Evolutionary conservation across 2,113 vertebrate species (phyloP).

Genomic region (Caranx melampygus): DNA sequence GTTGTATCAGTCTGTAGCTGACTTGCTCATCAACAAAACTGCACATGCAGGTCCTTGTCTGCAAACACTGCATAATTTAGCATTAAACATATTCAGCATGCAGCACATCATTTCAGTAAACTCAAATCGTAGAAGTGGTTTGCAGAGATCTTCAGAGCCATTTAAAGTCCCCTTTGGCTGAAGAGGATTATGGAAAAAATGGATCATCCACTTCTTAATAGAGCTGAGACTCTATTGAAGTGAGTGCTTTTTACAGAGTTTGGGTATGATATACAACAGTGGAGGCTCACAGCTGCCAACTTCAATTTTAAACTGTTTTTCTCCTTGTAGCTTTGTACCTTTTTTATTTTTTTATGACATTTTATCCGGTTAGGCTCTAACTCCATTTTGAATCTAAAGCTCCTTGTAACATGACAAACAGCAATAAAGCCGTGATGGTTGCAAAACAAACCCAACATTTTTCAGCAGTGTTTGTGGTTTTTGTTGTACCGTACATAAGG

Average conservation of each 20-base stretch:
- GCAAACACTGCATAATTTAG: slow-evolving; percentile 1
- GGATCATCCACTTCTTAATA: slow-evolving; percentile 8
- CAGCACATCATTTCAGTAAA: slow-evolving; percentile 7
- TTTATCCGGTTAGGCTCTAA: slow-evolving; percentile 23
- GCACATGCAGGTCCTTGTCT: neutral
- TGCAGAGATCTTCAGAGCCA: slow-evolving; percentile 10
- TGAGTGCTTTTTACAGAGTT: slow-evolving; percentile 18
- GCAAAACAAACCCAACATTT: slow-evolving; percentile 6
- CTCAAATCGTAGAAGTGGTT: slow-evolving; percentile 22
- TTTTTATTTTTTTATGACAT: slow-evolving; percentile 33
- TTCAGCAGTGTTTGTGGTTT: neutral
- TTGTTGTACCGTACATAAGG: neutral
- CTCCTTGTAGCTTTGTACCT: neutral
- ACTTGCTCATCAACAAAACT: neutral
- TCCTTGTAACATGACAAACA: neutral
- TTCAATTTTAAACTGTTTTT: slow-evolving; percentile 27
- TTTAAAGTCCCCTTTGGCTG: slow-evolving; percentile 17
- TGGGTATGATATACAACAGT: neutral
- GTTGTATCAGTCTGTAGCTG: neutral
- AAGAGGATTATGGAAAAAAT: slow-evolving; percentile 4
- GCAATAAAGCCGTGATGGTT: slow-evolving; percentile 1
- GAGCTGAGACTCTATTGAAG: slow-evolving; percentile 12
- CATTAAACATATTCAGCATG: neutral
- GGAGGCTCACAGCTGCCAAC: slow-evolving; percentile 25
- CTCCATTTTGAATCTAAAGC: neutral